These are phyloP conservation scores for Cotesia typhae DNA, from an alignment of 1,140 invertebrate genomes.

Conservation along the genomic window DNA sequence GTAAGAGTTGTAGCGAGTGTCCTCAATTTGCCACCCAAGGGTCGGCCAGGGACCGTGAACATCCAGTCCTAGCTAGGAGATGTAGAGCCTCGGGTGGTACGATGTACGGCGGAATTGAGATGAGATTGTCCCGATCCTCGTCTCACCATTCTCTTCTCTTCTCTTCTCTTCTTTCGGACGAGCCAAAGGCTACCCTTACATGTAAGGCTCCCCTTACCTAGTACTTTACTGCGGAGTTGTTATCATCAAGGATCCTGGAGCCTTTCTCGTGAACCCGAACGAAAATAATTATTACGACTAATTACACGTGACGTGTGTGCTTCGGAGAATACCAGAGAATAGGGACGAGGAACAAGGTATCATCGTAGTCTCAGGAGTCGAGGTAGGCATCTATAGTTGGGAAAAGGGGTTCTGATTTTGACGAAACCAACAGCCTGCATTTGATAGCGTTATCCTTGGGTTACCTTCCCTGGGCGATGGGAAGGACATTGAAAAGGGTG, in stretches of 20 bases:
- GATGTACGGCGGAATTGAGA: conserved; percentile 66
- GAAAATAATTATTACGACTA: conserved; percentile 42
- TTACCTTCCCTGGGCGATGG: conserved; percentile 45
- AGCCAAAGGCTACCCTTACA: conserved; percentile 8
- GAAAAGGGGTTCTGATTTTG: conserved; percentile 35
- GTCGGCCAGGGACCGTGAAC: conserved; percentile 46
- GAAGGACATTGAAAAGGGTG: conserved; percentile 47
- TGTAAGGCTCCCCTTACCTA: not conserved
- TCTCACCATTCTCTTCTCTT: conserved; percentile 35
- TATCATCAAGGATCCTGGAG: conserved; percentile 37
- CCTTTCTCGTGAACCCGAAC: conserved; percentile 36
- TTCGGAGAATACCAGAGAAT: not conserved
- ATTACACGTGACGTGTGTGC: conserved; percentile 35
- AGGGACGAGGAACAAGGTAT: conserved; percentile 1
- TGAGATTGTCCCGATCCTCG: conserved; percentile 63
- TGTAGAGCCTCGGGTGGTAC: conserved; percentile 62
- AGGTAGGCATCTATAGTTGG: not conserved
- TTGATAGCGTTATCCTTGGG: conserved; percentile 62
- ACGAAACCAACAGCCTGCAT: conserved; percentile 55
- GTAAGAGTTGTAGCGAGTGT: conserved; percentile 42
- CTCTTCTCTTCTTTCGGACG: not conserved
- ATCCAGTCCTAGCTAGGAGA: conserved; percentile 44
- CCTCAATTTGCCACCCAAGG: conserved; percentile 63
- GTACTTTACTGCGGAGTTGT: not conserved
- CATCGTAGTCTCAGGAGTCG: conserved; percentile 21